phyloP scores from a whole-genome alignment of 2,797 vertebrate genomes.

The Bovichtus variegatus region DNA sequence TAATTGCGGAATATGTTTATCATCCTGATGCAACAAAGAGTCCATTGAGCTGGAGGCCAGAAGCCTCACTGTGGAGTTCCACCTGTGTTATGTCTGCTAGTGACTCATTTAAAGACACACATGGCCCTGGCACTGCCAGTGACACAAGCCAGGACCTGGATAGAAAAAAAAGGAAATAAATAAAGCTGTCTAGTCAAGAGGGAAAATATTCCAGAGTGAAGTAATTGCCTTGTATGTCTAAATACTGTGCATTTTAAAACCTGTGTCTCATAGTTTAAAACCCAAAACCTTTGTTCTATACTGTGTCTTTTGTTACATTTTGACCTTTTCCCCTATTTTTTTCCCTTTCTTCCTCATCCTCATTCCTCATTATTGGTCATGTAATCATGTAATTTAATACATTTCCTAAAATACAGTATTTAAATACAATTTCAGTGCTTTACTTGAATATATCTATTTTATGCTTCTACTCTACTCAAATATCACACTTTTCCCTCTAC shows the following conservation, averaged over 20 bases:
- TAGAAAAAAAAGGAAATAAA: conserved; percentile 39
- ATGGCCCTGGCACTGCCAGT: conserved; percentile 17
- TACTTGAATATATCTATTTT: not conserved
- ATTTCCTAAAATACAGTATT: not conserved
- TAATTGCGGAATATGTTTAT: conserved; percentile 14
- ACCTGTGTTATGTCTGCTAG: conserved; percentile 58
- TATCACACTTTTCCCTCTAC: not conserved
- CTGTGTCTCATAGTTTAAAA: not conserved
- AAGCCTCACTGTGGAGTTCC: conserved; percentile 7
- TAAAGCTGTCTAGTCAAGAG: not conserved
- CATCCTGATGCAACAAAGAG: conserved; percentile 48
- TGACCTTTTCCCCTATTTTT: too few species aligned
- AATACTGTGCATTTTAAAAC: not conserved
- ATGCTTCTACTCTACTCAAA: not conserved
- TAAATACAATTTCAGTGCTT: not conserved
- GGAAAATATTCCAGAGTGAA: conserved; percentile 32
- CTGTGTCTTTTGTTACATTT: not conserved
- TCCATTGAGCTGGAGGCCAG: conserved; percentile 39
- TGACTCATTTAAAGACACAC: conserved; percentile 50
- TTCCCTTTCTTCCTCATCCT: not conserved
- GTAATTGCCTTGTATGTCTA: not conserved
- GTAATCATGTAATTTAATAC: not conserved
- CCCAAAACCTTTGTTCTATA: not conserved
- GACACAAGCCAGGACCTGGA: conserved; percentile 32
- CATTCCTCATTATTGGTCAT: not conserved